phyloP scores from a whole-genome alignment of 2,888 invertebrate genomes.

The Malthinus seriepunctatus region DNA sequence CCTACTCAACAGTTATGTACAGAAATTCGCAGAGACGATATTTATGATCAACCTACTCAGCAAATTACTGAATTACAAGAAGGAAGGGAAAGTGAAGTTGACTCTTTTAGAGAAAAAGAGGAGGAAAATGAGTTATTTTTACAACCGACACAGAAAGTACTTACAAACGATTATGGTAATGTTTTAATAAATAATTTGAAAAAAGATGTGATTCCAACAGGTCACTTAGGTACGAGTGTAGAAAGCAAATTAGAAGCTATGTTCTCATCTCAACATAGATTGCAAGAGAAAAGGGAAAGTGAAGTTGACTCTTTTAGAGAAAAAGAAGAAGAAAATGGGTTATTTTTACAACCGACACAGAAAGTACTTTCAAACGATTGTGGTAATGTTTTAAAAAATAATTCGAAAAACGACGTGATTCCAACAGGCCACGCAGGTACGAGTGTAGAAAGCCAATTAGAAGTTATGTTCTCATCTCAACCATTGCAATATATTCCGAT shows the following conservation, averaged over 20 bases:
- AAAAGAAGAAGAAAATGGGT: constrained; percentile 9
- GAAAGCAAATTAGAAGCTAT: constrained; percentile 41
- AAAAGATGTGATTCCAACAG: not conserved
- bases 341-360: constrained; percentile 27
- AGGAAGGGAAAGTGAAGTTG: not conserved
- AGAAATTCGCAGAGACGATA: not conserved
- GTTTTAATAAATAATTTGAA: not conserved
- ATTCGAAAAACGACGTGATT: not conserved
- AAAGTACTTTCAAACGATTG: constrained; percentile 6
- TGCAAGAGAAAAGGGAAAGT: not conserved
- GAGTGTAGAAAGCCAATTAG: constrained; percentile 39
- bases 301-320: not conserved
- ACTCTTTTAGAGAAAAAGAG: not conserved
- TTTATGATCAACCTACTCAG: not conserved
- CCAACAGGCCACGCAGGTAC: not conserved
- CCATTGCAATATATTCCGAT: constrained; percentile 21
- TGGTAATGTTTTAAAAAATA: not conserved
- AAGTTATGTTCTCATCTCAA: constrained; percentile 39
- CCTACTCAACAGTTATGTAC: not conserved
- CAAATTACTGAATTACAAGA: not conserved
- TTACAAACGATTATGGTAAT: not conserved
- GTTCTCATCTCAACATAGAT: constrained; percentile 35
- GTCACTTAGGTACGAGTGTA: constrained; percentile 1
- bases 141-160: constrained; percentile 26
- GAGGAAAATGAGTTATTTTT: constrained; percentile 21